Base-by-base conservation (phyloP, 2,888 invertebrate genomes). In the Protodeltote pygarga region DNA sequence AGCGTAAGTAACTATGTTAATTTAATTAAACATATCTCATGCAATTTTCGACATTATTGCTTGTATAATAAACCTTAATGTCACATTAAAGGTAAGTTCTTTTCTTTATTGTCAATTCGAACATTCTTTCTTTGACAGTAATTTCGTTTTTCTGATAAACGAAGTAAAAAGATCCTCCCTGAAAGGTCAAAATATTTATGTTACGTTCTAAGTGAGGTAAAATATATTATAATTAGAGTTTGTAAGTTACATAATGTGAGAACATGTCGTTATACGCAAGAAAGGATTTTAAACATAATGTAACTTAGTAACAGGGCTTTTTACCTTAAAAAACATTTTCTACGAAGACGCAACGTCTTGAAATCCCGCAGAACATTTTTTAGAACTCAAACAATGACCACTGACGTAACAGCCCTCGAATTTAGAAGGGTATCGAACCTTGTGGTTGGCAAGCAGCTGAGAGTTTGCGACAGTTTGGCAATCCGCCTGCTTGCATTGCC, bases 401-500 rank as follows among this genome's bases (percentile, higher is more conserved):
- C 19, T 45, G 5, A 34, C 45, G 44, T 45, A 52, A 38, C 40
- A 59, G 19, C 39, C 51, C 60, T 46, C 41, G 16, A 46, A 28
- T 34, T 23, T 25, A 13, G 27, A 35, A 37, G 73, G 61, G 52
- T 50, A 52, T 54, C 58, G 68, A 65, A 65, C 65, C 40, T 39
- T 44, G 44, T 13, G 33, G 41, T 65, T 61, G 60, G 60, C 60
- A 65, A 38, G 53, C 28, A 37, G 17, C 37, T 25, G n/a, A n/a
- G n/a, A n/a, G n/a, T n/a, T n/a, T n/a, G 51, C 53, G 65, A 53
- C 50, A 47, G 62, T 58, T 71, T 75, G 74, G 71, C 75, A 66
- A 16, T 20, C 52, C 47, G 75, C 70, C 73, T 31, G 50, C 50
- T 27, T 21, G 13, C 54, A 34, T 39, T 58, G 75, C 71, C 75